phyloP scores from a whole-genome alignment of 37 sponge, comb jelly and placozoan genomes.

The Axinella damicornis region DNA sequence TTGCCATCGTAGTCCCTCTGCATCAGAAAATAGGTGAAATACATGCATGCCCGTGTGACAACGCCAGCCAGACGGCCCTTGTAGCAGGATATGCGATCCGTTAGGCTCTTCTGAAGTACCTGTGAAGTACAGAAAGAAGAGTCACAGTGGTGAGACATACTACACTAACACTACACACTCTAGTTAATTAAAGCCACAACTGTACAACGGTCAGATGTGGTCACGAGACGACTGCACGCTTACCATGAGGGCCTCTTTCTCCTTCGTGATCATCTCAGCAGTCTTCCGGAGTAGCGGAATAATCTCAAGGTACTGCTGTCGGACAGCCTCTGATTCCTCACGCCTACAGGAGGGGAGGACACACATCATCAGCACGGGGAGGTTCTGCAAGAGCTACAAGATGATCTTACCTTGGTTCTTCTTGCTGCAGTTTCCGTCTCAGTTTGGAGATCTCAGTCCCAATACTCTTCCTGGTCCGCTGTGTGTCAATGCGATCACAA shows the following conservation, averaged over 20 bases:
- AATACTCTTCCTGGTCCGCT: too few relatives aligned
- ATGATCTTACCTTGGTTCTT: conserved; percentile 35
- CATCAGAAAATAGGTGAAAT: conserved; percentile 76
- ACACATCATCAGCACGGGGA: too few relatives aligned
- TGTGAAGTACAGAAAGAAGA: too few relatives aligned
- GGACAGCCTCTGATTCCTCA: conserved; percentile 35
- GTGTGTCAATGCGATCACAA: too few relatives aligned
- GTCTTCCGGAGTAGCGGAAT: conserved; percentile 51
- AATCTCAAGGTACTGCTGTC: conserved; percentile 50
- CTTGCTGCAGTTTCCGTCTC: conserved; percentile 46
- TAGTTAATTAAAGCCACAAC: too few relatives aligned
- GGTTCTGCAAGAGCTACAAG: too few relatives aligned
- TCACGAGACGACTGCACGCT: too few relatives aligned
- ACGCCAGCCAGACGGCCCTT: conserved; percentile 53
- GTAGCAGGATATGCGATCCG: conserved; percentile 51
- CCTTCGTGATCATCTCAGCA: conserved; percentile 14
- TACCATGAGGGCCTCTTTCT: conserved; percentile 59
- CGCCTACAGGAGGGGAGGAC: too few relatives aligned
- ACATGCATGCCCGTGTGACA: conserved; percentile 43
- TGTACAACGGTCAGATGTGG: too few relatives aligned
- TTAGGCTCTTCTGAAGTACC: conserved; percentile 55
- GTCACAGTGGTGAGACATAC: too few relatives aligned
- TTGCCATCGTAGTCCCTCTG: conserved; percentile 84
- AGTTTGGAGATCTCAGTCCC: conserved; percentile 83
- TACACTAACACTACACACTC: too few relatives aligned